phyloP scores from a whole-genome alignment of 2,888 invertebrate genomes.

The Ernsta delagoae region DNA sequence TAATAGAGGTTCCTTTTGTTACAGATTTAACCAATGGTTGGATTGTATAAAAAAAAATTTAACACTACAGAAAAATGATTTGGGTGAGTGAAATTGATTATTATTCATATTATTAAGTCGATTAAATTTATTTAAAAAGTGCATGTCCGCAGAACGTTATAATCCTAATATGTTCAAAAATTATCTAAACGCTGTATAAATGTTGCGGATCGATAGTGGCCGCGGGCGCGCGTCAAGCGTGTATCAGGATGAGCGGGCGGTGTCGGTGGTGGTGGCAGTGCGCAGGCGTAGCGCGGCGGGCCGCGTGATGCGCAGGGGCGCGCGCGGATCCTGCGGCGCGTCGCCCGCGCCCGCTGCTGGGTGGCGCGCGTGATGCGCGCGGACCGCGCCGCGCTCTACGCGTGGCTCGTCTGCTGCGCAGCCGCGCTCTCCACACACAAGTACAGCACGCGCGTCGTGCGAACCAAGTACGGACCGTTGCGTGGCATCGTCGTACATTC shows the following conservation, averaged over 20 bases:
- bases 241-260: slow-evolving; percentile 62
- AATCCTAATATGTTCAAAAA: no score
- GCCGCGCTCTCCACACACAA: slow-evolving; percentile 87
- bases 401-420: slow-evolving; percentile 84
- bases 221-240: slow-evolving; percentile 64
- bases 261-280: slow-evolving; percentile 59
- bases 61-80: slow-evolving; percentile 63
- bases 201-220: slow-evolving; percentile 59
- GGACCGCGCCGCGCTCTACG: slow-evolving; percentile 81
- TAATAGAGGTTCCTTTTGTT: slow-evolving; percentile 41
- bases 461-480: slow-evolving; percentile 95
- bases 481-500: slow-evolving; percentile 93
- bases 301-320: slow-evolving; percentile 58
- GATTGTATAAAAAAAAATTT: slow-evolving; percentile 46
- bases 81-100: slow-evolving; percentile 58
- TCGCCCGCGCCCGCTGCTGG: no score
- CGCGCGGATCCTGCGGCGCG: slow-evolving; percentile 56
- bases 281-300: slow-evolving; percentile 44
- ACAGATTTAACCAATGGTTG: slow-evolving; percentile 66
- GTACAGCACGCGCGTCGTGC: slow-evolving; percentile 92
- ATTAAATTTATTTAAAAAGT: no score
- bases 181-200: no score
- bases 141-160: no score
- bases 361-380: slow-evolving; percentile 69
- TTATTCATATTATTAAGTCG: no score